Base-by-base conservation (phyloP, 2,888 invertebrate species). In the Eupithecia insigniata region DNA sequence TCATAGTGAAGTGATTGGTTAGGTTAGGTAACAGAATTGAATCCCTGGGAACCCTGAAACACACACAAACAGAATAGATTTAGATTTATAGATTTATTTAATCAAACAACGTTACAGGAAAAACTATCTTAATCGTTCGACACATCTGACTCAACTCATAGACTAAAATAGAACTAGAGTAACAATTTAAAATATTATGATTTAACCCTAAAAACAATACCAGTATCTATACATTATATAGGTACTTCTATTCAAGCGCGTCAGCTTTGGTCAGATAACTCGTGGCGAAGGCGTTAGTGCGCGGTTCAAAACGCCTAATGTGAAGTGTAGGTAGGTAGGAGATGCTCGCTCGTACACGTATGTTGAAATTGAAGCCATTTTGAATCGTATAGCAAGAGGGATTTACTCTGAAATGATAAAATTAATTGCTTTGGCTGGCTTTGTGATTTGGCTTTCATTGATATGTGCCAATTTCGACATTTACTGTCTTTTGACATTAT, bases 361-460 rank as follows among this genome's bases (percentile, higher is more conserved):
- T 22, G 64, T 22, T 64, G 36, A 64, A 64, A 26, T 55, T 64
- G 1, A 36, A n/a, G 12, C 22, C 14, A 36, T 36, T 64, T 64
- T 36, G 26, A 28, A 43, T 39, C 12, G 43, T 46, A 46, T 66
- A 18, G 7, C 64, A 34, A 26, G 36, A 12, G 26, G 36, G 34
- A 64, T 51, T 64, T 36, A 12, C 34, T 34, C 4, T 64, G 14
- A 22, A 64, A 36, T 64, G 12, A 22, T 36, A 64, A 14, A 34
- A 34, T 64, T 60, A 30, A 60, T 60, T 55, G 26, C 26, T 26
- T 55, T 55, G 12, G 55, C 55, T 55, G 55, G 55, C 55, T 55
- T 26, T 55, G 14, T 55, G n/a, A n/a, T n/a, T n/a, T n/a, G 5
- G 51, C 22, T 10, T 0, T 51, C 51, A 3, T 51, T 51, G 22